Base-by-base conservation (phyloP, 2,888 invertebrate species). In the Apodemia mormo region DNA sequence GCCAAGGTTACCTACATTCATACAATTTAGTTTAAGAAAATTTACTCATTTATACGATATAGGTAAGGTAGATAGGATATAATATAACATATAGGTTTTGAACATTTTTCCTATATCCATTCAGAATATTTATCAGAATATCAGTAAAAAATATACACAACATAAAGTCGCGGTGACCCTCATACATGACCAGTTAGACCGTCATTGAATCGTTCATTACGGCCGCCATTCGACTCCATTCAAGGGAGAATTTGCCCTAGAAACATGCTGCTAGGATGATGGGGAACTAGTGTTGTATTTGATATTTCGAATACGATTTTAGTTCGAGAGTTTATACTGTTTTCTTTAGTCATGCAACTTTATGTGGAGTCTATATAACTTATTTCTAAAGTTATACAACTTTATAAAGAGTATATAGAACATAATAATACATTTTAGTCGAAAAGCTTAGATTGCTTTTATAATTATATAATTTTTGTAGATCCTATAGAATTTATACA, bases 201-300 rank as follows among this genome's bases (percentile, higher is more conserved):
- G 61, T 14, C 37, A 64, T 64, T 64, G 33, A 64, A 64, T 37
- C 37, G 61, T 33, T 33, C 61, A 64, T 64, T 64, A 64, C 61
- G n/a, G 6, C 37, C 14, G 61, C 33, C 33, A 64, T 64, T 64
- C 61, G 61, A 64, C 33, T 64, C 33, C 61, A 64, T 37, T 64
- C 37, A 64, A 64, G 61, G 61, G 33, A 61, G 14, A 61, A 61
- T 61, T 61, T 61, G 33, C 61, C 61, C 61, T 61, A 61, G 30
- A 61, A 61, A 61, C 61, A 29, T 58, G 30, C 30, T 14, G 33
- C n/a, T 52, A n/a, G 52, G n/a, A 2, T 52, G n/a, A 52, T 8
- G n/a, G 52, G 52, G 14, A 52, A 52, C 52, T 52, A n/a, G n/a
- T n/a, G 52, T n/a, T 52, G 49, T 49, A 14, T 52, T 52, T n/a